Evolutionary conservation across 1,140 invertebrate genomes (phyloP).

Genomic region (Drosophila repleta): DNA sequence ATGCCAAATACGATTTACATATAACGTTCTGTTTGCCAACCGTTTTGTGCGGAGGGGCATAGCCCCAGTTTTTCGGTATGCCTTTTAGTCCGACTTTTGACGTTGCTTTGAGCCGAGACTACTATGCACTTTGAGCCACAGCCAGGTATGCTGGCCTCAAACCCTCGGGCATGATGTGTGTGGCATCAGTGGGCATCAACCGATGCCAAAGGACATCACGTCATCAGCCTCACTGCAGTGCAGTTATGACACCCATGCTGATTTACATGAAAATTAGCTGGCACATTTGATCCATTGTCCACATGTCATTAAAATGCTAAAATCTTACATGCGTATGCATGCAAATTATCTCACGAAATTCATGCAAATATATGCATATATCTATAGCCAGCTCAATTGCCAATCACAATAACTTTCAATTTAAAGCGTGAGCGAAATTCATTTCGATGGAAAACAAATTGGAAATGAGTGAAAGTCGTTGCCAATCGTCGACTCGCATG

Average conservation of each 20-base stretch:
- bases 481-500: conserved; percentile 17
- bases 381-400: conserved; percentile 1
- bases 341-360: conserved; percentile 48
- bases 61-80: conserved; percentile 36
- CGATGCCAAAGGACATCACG: no score
- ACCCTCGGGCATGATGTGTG: no score
- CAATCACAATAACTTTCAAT: conserved; percentile 67
- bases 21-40: conserved; percentile 58
- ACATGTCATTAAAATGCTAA: conserved; percentile 75
- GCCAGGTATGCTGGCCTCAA: conserved; percentile 47
- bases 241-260: conserved; percentile 52
- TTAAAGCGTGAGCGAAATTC: conserved; percentile 37
- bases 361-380: conserved; percentile 33
- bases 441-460: conserved; percentile 28
- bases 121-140: conserved; percentile 50
- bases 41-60: not conserved
- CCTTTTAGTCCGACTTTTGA: conserved; percentile 62
- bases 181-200: no score
- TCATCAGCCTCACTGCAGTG: no score
- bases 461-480: conserved; percentile 29
- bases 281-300: conserved; percentile 38
- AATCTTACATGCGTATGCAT: conserved; percentile 72
- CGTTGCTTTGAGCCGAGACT: conserved; percentile 21
- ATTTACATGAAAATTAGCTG: conserved; percentile 76
- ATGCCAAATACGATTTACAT: conserved; percentile 81